Base-by-base conservation (phyloP, 2,797 vertebrate species). In the Sandelia bainsii region DNA sequence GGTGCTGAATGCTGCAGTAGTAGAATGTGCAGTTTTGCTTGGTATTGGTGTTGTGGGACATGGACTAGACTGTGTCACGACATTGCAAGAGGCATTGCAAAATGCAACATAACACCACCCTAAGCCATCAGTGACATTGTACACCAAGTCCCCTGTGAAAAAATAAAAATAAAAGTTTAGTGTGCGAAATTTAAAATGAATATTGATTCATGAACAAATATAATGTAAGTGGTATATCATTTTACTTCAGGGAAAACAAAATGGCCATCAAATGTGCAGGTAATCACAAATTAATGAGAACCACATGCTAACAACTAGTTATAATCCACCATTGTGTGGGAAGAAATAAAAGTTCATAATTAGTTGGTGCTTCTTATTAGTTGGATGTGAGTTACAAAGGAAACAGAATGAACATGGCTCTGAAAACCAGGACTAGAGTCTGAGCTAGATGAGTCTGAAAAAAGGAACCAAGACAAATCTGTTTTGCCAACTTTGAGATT, bases 121-220 rank as follows among this genome's bases (percentile, higher is more conserved):
- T 0, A 84, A 84, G 0, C 82, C 87, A 87, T 98, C 96, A 1
- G 77, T 75, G 17, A 46, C 72, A 37, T 91, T 91, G 32, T 97
- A 97, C 59, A 97, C 82, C 0, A 91, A 0, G 0, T 93, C 84
- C 3, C 95, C 96, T 97, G 79, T 75, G 19, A 48, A 72, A 53
- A 69, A 39, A 6, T 51, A 4, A 10, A 69, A 8, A 61, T 8
- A 9, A 29, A 52, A 10, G 13, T 46, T 78, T 42, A 50, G 3
- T 13, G 4, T 3, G 53, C 9, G 7, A 69, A 5, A 58, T 50
- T 34, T 1, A 16, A 60, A 32, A 1, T n/a, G 19, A 20, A 50
- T 27, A 13, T 7, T 9, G 5, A 50, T 39, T 39, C 2, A 49
- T 12, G 20, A 52, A 51, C 2, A 42, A 29, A 8, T 23, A 22